Conservation (phyloP, 2,797 vertebrate genomes). For the Falco rusticolus region DNA sequence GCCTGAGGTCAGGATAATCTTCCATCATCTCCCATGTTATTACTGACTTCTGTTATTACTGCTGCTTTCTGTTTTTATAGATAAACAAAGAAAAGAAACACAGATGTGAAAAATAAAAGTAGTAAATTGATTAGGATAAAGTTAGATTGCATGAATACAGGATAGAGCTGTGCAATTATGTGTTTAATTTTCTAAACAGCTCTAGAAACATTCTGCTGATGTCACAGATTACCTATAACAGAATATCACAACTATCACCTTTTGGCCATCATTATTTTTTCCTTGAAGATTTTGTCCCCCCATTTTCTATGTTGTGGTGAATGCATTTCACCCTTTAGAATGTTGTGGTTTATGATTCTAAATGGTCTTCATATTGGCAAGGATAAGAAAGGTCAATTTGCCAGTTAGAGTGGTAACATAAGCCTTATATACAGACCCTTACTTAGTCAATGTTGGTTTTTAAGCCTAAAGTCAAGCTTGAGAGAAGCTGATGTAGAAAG, state of each 20-base stretch:
- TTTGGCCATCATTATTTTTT: background rate
- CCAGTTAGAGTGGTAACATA: slow-evolving; percentile 10
- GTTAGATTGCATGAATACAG: background rate
- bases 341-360: slow-evolving; percentile 4
- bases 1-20: background rate
- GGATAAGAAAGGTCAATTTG: slow-evolving; percentile 10
- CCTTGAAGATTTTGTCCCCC: background rate
- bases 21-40: background rate
- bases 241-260: background rate
- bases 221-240: background rate
- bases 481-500: background rate
- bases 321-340: background rate
- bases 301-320: background rate
- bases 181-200: background rate
- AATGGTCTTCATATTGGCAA: background rate
- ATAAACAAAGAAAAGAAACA: background rate
- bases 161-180: background rate
- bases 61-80: background rate
- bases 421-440: background rate
- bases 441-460: slow-evolving; percentile 39
- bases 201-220: background rate
- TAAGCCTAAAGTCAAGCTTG: slow-evolving; percentile 44
- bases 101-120: background rate
- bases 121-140: background rate
- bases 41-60: background rate